phyloP scores from a whole-genome alignment of 2,888 invertebrate species.

The Cephus rjabovi region DNA sequence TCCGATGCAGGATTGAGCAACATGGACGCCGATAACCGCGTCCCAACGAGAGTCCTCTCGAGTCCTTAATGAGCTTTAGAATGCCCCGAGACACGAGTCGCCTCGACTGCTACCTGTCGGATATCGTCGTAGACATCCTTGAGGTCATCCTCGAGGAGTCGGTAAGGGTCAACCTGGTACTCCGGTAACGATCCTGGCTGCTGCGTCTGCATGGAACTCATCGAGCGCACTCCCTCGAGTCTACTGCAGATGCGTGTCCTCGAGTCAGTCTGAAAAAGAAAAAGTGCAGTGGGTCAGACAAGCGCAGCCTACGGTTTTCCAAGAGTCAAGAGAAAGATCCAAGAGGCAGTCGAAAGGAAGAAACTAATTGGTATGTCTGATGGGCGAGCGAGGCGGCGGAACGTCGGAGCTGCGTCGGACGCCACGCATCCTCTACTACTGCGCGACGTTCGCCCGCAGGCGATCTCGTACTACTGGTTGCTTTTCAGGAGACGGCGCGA shows the following conservation, averaged over 20 bases:
- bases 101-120: slow-evolving; percentile 73
- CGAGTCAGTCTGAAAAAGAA: slow-evolving; percentile 43
- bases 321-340: not conserved
- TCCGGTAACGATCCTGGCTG: slow-evolving; percentile 85
- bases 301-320: not conserved
- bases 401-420: slow-evolving; percentile 17
- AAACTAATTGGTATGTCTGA: not conserved
- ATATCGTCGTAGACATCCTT: slow-evolving; percentile 88
- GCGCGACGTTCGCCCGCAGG: slow-evolving; percentile 24
- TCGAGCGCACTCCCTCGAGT: slow-evolving; percentile 65
- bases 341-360: slow-evolving; percentile 6
- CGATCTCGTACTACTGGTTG: slow-evolving; percentile 31
- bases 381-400: not conserved
- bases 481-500: not conserved
- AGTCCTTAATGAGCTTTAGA: slow-evolving; percentile 9
- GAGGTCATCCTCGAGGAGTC: slow-evolving; percentile 87
- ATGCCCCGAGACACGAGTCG: slow-evolving; percentile 13
- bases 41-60: too few relatives aligned
- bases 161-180: slow-evolving; percentile 88
- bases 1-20: not conserved
- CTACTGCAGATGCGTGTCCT: slow-evolving; percentile 41
- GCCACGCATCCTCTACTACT: slow-evolving; percentile 32
- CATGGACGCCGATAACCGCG: too few relatives aligned
- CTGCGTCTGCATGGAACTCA: slow-evolving; percentile 81
- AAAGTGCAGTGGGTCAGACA: not conserved